Conservation (phyloP, 1,140 invertebrate genomes). For the Neodiprion fabricii region DNA sequence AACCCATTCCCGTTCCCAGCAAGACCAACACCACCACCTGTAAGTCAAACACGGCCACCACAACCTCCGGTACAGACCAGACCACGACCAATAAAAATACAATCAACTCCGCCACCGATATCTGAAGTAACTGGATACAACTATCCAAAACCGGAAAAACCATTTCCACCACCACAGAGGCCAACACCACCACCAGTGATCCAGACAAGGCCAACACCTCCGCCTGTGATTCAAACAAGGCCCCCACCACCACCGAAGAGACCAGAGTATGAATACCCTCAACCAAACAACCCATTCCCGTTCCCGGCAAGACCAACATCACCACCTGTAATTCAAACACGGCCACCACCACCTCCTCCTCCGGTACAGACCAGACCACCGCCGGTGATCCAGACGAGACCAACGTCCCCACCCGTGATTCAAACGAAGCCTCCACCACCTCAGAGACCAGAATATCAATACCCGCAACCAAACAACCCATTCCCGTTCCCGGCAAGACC, state of each 20-base stretch:
- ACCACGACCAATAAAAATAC: slow-evolving; percentile 18
- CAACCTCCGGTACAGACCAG: slow-evolving; percentile 16
- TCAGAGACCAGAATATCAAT: slow-evolving; percentile 16
- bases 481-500: slow-evolving; percentile 13
- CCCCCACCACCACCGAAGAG: slow-evolving; percentile 19
- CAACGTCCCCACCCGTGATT: slow-evolving; percentile 12
- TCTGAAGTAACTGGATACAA: slow-evolving; percentile 21
- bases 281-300: slow-evolving; percentile 16
- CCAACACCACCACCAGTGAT: slow-evolving; percentile 20
- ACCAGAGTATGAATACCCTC: slow-evolving; percentile 26
- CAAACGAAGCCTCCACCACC: slow-evolving; percentile 16
- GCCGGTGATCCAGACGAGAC: slow-evolving; percentile 16
- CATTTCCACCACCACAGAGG: slow-evolving; percentile 21
- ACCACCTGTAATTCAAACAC: background rate
- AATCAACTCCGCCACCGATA: slow-evolving; percentile 14
- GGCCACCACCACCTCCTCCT: slow-evolving; percentile 21
- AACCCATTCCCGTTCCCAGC: slow-evolving; percentile 5
- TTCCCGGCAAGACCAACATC: slow-evolving; percentile 16
- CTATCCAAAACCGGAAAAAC: slow-evolving; percentile 25
- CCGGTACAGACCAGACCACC: slow-evolving; percentile 18
- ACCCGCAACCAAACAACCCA: slow-evolving; percentile 16
- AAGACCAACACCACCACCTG: slow-evolving; percentile 13
- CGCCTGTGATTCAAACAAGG: background rate
- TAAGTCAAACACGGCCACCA: slow-evolving; percentile 7
- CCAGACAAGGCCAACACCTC: slow-evolving; percentile 17